phyloP scores from a whole-genome alignment of 2,888 invertebrate species.

The Chloroclystis v-ata region DNA sequence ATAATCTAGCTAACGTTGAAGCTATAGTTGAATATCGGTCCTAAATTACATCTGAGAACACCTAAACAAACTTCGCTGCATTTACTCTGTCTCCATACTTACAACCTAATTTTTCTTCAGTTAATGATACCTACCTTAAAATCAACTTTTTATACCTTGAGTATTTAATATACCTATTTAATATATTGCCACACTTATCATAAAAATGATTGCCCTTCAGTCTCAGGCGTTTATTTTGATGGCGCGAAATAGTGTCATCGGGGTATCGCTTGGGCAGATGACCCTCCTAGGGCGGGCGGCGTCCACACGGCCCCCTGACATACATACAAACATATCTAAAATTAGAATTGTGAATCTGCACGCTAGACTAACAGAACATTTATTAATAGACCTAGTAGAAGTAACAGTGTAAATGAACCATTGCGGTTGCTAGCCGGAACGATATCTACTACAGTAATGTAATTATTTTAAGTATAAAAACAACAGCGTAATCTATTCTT shows the following conservation, averaged over 20 bases:
- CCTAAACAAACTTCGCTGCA: too few relatives aligned
- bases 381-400: constrained; percentile 49
- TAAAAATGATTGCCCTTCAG: background rate
- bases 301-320: constrained; percentile 66
- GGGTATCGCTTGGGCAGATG: constrained; percentile 45
- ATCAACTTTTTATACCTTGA: too few relatives aligned
- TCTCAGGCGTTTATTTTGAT: constrained; percentile 5
- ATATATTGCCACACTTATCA: too few relatives aligned
- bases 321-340: constrained; percentile 70
- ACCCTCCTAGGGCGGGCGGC: constrained; percentile 69
- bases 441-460: background rate
- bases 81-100: too few relatives aligned
- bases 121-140: too few relatives aligned
- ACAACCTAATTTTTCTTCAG: too few relatives aligned
- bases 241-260: constrained; percentile 16
- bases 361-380: constrained; percentile 63
- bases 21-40: too few relatives aligned
- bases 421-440: constrained; percentile 43
- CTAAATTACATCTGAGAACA: too few relatives aligned
- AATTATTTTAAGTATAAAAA: background rate
- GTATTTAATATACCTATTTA: too few relatives aligned
- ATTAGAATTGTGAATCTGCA: constrained; percentile 65
- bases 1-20: too few relatives aligned
- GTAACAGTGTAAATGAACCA: constrained; percentile 51
- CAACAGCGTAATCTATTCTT: background rate